Evolutionary conservation across 1,140 invertebrate species (phyloP).

Genomic region (Chrysomallon squamiferum): DNA sequence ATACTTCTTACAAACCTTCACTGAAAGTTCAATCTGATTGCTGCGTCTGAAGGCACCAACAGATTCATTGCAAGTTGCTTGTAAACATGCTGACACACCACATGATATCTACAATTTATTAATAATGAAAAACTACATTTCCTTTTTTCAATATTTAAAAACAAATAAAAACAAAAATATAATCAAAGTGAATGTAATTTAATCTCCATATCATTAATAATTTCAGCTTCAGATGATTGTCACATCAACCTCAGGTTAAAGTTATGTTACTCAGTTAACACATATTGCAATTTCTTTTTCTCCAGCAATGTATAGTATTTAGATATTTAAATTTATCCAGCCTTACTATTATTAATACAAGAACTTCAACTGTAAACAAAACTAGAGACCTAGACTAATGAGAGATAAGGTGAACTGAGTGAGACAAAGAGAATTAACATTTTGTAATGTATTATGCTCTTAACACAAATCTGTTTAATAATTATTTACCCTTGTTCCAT

Average conservation of each 20-base stretch:
- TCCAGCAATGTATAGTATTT: background rate
- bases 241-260: background rate
- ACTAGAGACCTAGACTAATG: background rate
- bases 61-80: slow-evolving; percentile 24
- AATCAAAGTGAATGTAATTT: too few relatives aligned
- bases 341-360: background rate
- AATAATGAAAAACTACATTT: background rate
- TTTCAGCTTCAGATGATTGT: too few relatives aligned
- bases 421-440: too few relatives aligned
- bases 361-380: background rate
- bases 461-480: too few relatives aligned
- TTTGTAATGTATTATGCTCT: too few relatives aligned
- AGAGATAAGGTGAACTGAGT: too few relatives aligned
- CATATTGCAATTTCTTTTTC: background rate
- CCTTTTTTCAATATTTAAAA: too few relatives aligned
- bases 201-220: too few relatives aligned
- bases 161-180: too few relatives aligned
- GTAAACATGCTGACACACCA: slow-evolving; percentile 31
- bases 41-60: slow-evolving; percentile 36
- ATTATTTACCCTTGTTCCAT: slow-evolving; percentile 33
- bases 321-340: background rate
- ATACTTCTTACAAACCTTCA: slow-evolving; percentile 29
- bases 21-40: slow-evolving; percentile 19
- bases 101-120: slow-evolving; percentile 38
- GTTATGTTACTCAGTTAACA: too few relatives aligned